These are phyloP conservation scores for Himantopus leucocephalus DNA, from an alignment of 2,113 vertebrate species.

Conservation along the genomic window DNA sequence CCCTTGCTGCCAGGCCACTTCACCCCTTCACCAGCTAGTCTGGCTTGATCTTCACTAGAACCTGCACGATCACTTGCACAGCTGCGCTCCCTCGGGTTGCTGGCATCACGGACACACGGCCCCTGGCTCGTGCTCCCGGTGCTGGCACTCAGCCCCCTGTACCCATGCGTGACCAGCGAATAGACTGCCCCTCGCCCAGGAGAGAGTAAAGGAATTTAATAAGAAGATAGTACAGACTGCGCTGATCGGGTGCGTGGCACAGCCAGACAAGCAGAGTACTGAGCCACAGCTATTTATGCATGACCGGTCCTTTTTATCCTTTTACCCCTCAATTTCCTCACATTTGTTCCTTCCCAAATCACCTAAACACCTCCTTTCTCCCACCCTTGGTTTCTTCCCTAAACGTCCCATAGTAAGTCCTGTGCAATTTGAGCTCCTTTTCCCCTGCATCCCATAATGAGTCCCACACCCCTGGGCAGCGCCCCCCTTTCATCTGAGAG, in stretches of 20 bases:
- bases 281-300: background rate
- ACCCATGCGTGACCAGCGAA: rapidly evolving
- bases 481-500: background rate
- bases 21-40: background rate
- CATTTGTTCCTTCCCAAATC: background rate
- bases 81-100: rapidly evolving
- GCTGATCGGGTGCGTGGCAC: background rate
- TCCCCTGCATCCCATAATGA: rapidly evolving
- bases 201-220: background rate
- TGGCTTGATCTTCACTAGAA: rapidly evolving
- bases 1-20: background rate
- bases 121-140: rapidly evolving
- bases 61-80: rapidly evolving
- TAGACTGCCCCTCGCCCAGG: rapidly evolving
- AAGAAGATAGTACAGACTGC: background rate
- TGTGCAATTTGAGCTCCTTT: background rate
- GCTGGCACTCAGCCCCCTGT: rapidly evolving
- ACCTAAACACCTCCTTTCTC: background rate
- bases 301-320: background rate
- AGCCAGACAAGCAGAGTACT: too few species aligned
- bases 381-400: background rate
- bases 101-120: rapidly evolving
- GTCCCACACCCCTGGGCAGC: background rate
- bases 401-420: background rate
- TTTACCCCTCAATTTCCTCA: background rate